Percentiles rank a stretch among this genome's conserved stretches.
Evolutionary conservation across 2,888 invertebrate species (phyloP).

Genomic region (Drosophila borealis): DNA sequence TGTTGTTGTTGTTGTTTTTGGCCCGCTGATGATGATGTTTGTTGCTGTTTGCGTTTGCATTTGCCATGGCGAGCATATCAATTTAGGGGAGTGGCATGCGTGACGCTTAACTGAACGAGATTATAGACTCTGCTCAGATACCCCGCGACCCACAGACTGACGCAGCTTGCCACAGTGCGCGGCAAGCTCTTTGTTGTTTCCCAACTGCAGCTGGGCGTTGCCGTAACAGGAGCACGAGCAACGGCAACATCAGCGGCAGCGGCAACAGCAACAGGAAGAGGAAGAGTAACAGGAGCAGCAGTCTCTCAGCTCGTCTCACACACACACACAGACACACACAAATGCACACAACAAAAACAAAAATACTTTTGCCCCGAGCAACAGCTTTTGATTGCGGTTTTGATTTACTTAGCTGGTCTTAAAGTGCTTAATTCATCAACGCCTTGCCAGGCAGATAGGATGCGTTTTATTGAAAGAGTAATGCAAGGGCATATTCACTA

Average conservation of each 20-base stretch:
- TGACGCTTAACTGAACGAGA: constrained; percentile 76
- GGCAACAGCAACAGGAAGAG: background rate
- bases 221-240: constrained; percentile 55
- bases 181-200: constrained; percentile 52
- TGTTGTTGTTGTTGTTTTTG: constrained; percentile 11
- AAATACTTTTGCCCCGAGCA: constrained; percentile 11
- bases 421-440: constrained; percentile 36
- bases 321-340: background rate
- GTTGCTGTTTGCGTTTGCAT: constrained; percentile 68
- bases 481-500: background rate
- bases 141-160: constrained; percentile 7
- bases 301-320: background rate
- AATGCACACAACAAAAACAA: background rate
- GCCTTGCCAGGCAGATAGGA: constrained; percentile 25
- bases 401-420: constrained; percentile 49
- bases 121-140: constrained; percentile 65
- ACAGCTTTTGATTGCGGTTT: constrained; percentile 48
- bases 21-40: constrained; percentile 64
- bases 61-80: constrained; percentile 74
- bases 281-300: constrained; percentile 36
- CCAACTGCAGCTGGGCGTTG: constrained; percentile 68
- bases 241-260: constrained; percentile 24
- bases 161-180: constrained; percentile 28
- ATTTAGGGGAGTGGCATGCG: constrained; percentile 79
- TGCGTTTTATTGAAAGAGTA: background rate